These are phyloP conservation scores for Nephrotoma appendiculata DNA, from an alignment of 2,888 invertebrate species.

Conservation along the genomic window DNA sequence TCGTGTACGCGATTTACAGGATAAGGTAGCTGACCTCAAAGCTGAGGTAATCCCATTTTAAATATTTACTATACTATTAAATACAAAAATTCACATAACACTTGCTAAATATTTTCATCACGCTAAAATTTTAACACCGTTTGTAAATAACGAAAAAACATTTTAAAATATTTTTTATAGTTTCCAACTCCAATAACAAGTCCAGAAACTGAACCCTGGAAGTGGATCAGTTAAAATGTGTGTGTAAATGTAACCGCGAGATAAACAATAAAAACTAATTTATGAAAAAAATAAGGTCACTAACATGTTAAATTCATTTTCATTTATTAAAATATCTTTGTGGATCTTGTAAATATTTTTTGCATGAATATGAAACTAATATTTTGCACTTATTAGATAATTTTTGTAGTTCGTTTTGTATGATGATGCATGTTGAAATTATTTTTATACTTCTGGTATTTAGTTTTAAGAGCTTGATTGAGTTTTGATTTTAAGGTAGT, in stretches of 20 bases:
- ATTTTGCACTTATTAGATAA: background rate
- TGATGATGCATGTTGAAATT: background rate
- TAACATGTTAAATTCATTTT: conserved; percentile 25
- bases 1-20: conserved; percentile 76
- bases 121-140: background rate
- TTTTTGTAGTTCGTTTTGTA: background rate
- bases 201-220: conserved; percentile 81
- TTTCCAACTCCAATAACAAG: conserved; percentile 77
- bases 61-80: conserved; percentile 7
- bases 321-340: background rate
- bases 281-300: conserved; percentile 14
- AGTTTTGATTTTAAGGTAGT: background rate
- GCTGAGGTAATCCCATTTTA: conserved; percentile 60
- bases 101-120: background rate
- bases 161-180: conserved; percentile 33
- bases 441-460: background rate
- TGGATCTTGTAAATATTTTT: background rate
- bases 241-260: conserved; percentile 20
- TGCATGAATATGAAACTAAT: background rate
- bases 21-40: conserved; percentile 82
- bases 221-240: conserved; percentile 53
- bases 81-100: background rate
- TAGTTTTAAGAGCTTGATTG: background rate
- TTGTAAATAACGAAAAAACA: background rate
- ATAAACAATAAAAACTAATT: conserved; percentile 9